These are phyloP conservation scores for Melanotaenia trifasciata DNA, from an alignment of 2,797 vertebrate genomes.

Conservation along the genomic window DNA sequence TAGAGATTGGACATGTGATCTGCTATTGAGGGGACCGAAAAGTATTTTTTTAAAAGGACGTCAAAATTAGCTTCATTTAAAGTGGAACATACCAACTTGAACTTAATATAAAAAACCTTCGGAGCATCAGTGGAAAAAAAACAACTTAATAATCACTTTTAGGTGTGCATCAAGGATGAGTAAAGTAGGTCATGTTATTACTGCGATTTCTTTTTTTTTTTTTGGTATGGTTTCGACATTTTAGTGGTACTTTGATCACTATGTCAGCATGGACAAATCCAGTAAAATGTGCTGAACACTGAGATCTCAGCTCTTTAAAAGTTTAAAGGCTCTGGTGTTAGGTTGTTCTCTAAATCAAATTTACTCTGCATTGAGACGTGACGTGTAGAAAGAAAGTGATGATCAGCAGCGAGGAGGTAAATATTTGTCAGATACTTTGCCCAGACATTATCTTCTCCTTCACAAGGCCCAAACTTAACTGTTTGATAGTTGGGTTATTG, in stretches of 20 bases:
- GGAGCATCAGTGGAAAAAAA: conserved; percentile 9
- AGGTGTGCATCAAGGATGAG: background rate
- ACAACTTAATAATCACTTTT: conserved; percentile 10
- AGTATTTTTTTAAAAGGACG: no score
- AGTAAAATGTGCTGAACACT: conserved; percentile 18
- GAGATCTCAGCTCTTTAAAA: conserved; percentile 8
- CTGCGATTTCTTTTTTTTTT: no score
- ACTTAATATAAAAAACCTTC: background rate
- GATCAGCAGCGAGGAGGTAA: conserved; percentile 13
- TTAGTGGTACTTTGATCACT: conserved; percentile 1
- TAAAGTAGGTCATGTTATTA: background rate
- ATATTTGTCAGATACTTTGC: conserved; percentile 14
- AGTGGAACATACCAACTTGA: background rate
- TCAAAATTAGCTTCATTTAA: background rate
- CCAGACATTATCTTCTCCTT: background rate
- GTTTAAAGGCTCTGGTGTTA: rapidly evolving
- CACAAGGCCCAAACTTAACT: conserved; percentile 11
- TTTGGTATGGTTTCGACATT: background rate
- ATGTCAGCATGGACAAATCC: conserved; percentile 27
- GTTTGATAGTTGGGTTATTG: conserved; percentile 2
- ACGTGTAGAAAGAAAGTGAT: conserved; percentile 4
- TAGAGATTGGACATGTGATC: background rate
- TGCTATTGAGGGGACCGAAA: background rate
- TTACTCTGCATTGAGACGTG: conserved; percentile 21
- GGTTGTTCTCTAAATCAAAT: conserved; percentile 38